Base-by-base conservation (phyloP, 2,113 vertebrate genomes). In the Heterocephalus glaber region DNA sequence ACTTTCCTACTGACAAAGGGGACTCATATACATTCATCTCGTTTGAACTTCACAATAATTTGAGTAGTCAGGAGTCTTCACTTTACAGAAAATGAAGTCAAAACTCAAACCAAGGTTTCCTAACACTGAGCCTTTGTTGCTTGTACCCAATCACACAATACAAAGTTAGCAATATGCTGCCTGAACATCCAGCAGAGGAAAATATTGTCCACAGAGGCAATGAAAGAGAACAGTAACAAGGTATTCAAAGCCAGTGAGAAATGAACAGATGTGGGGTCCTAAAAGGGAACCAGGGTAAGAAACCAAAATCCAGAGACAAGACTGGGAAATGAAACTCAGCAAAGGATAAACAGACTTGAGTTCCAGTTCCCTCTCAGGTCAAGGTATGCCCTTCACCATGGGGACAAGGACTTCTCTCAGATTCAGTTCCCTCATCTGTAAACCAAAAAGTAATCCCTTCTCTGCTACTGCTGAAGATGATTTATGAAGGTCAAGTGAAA, bases 51-150 rank as follows among this genome's bases (percentile, higher is more conserved):
- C 80, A 87, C 20, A 16, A 7, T 44, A 41, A n/a, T 54, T 58
- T 63, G 35, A 60, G 35, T 30, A 88, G 24, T 58, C 6, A 3
- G 22, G 24, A 35, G 33, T 49, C 74, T 86, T 44, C 68, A 89
- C 76, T 76, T 93, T 41, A 87, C 24, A 88, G 54, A 72, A 88
- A 0, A 0, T 0, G 26, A 83, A 47, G 19, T 86, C 49, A 92
- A 89, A 89, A 89, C 35, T 92, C 47, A 61, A 87, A 95, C 28
- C 47, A 49, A 88, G 41, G 63, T 44, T 66, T 56, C 65, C 30
- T 38, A 38, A 38, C 1, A 35, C 33, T 6, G 14, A 72, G 33
- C 38, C 30, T 49, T n/a, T 14, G 28, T 58, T 60, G 41, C 60
- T 38, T 47, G 52, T 56, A 58, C 24, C n/a, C 41, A 92, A 14